Conservation (phyloP, 2,888 invertebrate genomes). For the Steromphala cineraria region DNA sequence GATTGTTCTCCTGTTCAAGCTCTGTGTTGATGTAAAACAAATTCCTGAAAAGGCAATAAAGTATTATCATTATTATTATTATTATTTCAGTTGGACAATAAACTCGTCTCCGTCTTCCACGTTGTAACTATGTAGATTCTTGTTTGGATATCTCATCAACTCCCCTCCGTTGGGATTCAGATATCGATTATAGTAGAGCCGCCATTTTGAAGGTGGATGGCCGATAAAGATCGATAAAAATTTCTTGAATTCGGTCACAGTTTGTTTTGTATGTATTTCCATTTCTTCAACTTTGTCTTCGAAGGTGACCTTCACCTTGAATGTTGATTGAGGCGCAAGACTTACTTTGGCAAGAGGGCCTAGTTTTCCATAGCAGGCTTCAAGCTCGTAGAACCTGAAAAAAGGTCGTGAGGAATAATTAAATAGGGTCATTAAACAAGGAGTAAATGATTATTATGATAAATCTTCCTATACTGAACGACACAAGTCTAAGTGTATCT, state of each 20-base stretch:
- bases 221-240: conserved; percentile 78
- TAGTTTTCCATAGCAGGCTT: conserved; percentile 89
- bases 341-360: conserved; percentile 92
- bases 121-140: conserved; percentile 87
- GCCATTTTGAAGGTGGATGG: conserved; percentile 88
- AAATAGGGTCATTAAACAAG: too few relatives aligned
- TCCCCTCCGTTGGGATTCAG: conserved; percentile 82
- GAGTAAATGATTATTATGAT: too few relatives aligned
- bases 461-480: background rate
- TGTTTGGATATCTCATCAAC: conserved; percentile 91
- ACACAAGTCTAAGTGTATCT: too few relatives aligned
- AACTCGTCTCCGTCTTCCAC: conserved; percentile 70
- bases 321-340: conserved; percentile 78
- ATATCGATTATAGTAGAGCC: conserved; percentile 89
- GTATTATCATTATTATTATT: too few relatives aligned
- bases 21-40: too few relatives aligned
- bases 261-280: conserved; percentile 82
- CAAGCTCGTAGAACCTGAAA: conserved; percentile 87
- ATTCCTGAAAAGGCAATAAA: too few relatives aligned
- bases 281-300: conserved; percentile 77
- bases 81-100: conserved; percentile 30
- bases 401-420: too few relatives aligned
- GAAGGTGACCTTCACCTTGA: conserved; percentile 78
- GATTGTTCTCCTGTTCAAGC: too few relatives aligned
- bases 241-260: conserved; percentile 82